Percentiles rank a stretch among this genome's conserved stretches.
Conservation (phyloP, 2,888 invertebrate genomes). For the Leptarthrus brevirostris region DNA sequence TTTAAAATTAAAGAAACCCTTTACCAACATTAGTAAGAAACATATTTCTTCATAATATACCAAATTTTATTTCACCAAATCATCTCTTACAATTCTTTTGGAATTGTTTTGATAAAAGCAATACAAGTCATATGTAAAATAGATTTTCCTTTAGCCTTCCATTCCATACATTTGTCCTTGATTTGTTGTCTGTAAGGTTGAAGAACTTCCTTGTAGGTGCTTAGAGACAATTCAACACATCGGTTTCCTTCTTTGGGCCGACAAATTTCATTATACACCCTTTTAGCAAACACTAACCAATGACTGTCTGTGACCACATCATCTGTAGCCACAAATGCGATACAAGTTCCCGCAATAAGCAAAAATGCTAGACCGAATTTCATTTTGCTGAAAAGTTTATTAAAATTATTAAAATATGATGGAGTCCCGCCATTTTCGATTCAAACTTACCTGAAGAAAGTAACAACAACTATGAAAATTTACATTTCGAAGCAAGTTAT, state of each 20-base stretch:
- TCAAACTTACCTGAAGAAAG: neutral
- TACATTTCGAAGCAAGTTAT: too few species aligned
- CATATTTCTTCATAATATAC: too few species aligned
- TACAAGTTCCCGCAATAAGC: neutral
- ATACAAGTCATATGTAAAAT: conserved; percentile 22
- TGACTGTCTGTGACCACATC: neutral
- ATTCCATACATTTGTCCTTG: conserved; percentile 27
- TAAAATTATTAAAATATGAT: too few species aligned
- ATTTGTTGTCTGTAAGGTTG: neutral
- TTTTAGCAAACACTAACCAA: conserved; percentile 5
- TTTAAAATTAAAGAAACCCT: too few species aligned
- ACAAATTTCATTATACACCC: conserved; percentile 15
- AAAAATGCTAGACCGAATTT: neutral
- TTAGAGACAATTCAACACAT: conserved; percentile 9
- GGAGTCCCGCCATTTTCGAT: neutral
- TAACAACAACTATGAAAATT: too few species aligned
- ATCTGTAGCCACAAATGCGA: neutral
- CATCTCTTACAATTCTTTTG: conserved; percentile 5
- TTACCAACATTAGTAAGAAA: too few species aligned
- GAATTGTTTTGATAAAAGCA: conserved; percentile 32
- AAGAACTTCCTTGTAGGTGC: conserved; percentile 14
- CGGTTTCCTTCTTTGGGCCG: neutral
- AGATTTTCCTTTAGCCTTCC: conserved; percentile 9
- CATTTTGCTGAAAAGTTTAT: neutral
- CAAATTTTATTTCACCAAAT: neutral